Evolutionary conservation across 2,797 vertebrate genomes (phyloP), one percentile per base, ranked within the genome.

Genomic region (Perodicticus potto): DNA sequence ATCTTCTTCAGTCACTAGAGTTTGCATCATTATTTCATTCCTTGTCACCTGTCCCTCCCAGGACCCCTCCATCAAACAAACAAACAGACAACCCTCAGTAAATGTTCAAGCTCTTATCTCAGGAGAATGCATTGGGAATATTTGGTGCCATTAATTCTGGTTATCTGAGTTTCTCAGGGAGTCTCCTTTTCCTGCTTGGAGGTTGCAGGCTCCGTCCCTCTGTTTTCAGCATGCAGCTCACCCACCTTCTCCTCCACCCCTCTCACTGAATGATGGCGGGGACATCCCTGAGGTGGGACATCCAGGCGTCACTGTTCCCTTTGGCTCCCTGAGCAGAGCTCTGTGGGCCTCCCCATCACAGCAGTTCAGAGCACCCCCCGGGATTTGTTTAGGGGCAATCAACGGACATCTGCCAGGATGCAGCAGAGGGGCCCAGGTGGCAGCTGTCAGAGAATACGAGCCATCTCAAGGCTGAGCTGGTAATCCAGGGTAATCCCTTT

Each of bases 341-440:
- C 59, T n/a, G 10, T 4, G 23, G 32, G 43, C 0, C 0, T 17
- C 82, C 32, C 27, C 0, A 0, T 2, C 14, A 0, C 0, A 0
- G 6, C 34, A 63, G 29, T 23, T 4, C 77, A 45, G 70, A 7
- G 7, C 20, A 37, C 23, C 40, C 40, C 70, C 49, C 2, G 49
- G 80, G 55, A 23, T 27, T 34, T 11, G 27, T 67, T 49, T 61
- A 40, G 37, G 45, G 77, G 59, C 2, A 16, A 8, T 6, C 34
- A n/a, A 0, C 17, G 49, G 40, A 3, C 49, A 69, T 61, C 25
- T 57, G 29, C 43, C 29, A 37, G 37, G 80, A n/a, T 27, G 8
- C 0, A 72, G 70, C 2, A 1, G 27, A 80, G 37, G 20, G 59
- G 59, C 40, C 53, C 19, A 0, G 63, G 23, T 19, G 61, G 40